Conservation (phyloP, 64 coral and sea anemone genomes). For the Pocillopora verrucosa region DNA sequence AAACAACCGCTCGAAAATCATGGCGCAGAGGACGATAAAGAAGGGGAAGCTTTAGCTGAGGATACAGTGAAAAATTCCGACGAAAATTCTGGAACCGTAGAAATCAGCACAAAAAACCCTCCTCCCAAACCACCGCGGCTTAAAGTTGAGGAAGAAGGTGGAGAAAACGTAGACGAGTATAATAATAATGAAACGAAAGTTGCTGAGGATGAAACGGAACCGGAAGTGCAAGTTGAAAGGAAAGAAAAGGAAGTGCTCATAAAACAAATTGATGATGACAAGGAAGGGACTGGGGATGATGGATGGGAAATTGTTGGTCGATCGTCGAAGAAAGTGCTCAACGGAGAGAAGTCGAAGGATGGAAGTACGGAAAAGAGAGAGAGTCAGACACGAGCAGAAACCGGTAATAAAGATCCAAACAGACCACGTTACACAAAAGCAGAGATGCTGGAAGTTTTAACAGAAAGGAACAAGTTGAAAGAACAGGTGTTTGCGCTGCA, state of each 20-base stretch:
- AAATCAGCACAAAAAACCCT: not conserved
- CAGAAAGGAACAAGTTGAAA: conserved; percentile 92
- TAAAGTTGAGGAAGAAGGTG: not conserved
- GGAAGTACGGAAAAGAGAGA: conserved; percentile 20
- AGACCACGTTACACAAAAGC: conserved; percentile 89
- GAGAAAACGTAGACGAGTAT: not conserved
- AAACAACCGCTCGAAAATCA: not conserved
- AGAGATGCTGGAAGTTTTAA: conserved; percentile 87
- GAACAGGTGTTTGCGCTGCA: conserved; percentile 78
- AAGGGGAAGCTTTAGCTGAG: not conserved
- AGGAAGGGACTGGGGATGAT: not conserved
- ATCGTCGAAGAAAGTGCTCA: not conserved
- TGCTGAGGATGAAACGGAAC: not conserved
- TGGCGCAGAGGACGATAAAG: not conserved
- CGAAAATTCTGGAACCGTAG: not conserved
- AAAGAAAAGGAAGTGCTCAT: not conserved
- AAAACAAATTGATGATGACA: not conserved
- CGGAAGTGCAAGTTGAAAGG: not conserved
- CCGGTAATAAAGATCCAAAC: conserved; percentile 76
- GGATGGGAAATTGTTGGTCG: conserved; percentile 8
- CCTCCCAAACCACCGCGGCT: conserved; percentile 18
- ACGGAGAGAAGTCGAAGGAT: not conserved
- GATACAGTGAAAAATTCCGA: conserved; percentile 5
- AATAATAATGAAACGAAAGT: conserved; percentile 11
- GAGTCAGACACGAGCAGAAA: not conserved